Evolutionary conservation across 2,797 vertebrate species (phyloP), one percentile per base, ranked within the genome.

Genomic region (Pseudopleuronectes americanus): DNA sequence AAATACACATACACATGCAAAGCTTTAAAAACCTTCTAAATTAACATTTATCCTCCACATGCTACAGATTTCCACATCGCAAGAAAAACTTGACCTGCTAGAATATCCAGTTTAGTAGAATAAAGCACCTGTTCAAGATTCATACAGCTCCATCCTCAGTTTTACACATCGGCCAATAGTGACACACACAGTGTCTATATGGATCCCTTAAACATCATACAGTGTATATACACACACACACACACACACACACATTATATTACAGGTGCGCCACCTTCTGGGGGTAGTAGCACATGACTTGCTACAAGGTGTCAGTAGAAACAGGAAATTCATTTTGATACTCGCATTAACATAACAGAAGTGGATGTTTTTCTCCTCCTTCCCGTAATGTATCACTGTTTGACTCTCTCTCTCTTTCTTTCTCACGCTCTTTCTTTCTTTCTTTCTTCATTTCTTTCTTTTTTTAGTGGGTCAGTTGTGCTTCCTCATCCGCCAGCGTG

Each of bases 401-500:
- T 45, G 26, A 26, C 26, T 56, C 47, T 57, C 45, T 21, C 47
- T 17, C 58, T 28, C 28, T 5, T 28, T 7, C 28, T 28, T 28
- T 28, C 26, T 6, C 6, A 6, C 26, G 1, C 6, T 28, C 28
- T 26, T 26, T 26, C 24, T 26, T 26, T 26, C 24, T 26, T 26
- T 26, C 24, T 26, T 3, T 26, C 4, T 26, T 26, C 5, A 4
- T 26, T 26, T 53, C 47, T 57, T 49, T 21, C 47, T 17, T 60
- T 54, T 74, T 64, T 59, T 53, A 95, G 98, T 99, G 75, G 97
- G 97, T 57, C 98, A 99, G 9, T 94, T 99, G 92, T 99, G 96
- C 89, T 99, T 99, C 92, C 91, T 99, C 90, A 98, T 99, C 87
- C 95, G 98, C 79, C 98, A 99, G 93, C 93, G 98, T 54, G 96